A percentile compares a stretch with the other conserved stretches of the same genome.
Evolutionary conservation across 2,113 vertebrate species (phyloP).

Genomic region (Pleuronectes platessa): DNA sequence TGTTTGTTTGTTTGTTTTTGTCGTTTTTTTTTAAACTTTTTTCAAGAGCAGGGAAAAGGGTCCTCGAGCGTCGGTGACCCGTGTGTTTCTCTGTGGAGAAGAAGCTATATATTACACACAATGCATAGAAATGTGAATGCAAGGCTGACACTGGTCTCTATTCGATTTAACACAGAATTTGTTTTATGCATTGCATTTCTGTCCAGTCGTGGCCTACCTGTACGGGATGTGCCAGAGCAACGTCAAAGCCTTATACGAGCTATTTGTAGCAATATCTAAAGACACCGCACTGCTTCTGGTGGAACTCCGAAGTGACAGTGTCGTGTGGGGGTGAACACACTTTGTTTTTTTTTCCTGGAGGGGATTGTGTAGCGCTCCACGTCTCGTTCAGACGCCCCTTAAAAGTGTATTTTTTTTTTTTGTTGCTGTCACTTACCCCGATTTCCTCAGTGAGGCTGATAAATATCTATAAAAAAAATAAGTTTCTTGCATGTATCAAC

Average conservation of each 20-base stretch:
- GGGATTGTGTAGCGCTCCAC: constrained; percentile 34
- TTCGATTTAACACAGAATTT: constrained; percentile 53
- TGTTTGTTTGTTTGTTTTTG: background rate
- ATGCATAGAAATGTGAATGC: constrained; percentile 74
- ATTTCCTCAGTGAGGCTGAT: constrained; percentile 63
- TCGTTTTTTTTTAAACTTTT: constrained; percentile 22
- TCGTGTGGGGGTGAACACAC: constrained; percentile 35
- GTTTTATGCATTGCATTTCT: constrained; percentile 65
- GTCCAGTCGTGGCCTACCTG: constrained; percentile 62
- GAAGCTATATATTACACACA: constrained; percentile 63
- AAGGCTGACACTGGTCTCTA: constrained; percentile 71
- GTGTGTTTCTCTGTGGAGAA: constrained; percentile 57
- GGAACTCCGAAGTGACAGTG: constrained; percentile 20
- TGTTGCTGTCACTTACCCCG: constrained; percentile 54
- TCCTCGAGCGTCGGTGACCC: constrained; percentile 47
- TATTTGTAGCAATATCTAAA: constrained; percentile 57
- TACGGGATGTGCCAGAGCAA: constrained; percentile 54
- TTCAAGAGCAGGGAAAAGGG: constrained; percentile 66
- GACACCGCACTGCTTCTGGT: constrained; percentile 42
- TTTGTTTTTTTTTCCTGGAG: constrained; percentile 36
- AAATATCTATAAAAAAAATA: constrained; percentile 25
- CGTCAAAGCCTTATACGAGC: constrained; percentile 63
- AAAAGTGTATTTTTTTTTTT: constrained; percentile 40
- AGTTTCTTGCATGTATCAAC: constrained; percentile 51
- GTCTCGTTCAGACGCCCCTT: constrained; percentile 51